Evolutionary conservation across 1,140 invertebrate species (phyloP).

Genomic region (Ruditapes philippinarum): DNA sequence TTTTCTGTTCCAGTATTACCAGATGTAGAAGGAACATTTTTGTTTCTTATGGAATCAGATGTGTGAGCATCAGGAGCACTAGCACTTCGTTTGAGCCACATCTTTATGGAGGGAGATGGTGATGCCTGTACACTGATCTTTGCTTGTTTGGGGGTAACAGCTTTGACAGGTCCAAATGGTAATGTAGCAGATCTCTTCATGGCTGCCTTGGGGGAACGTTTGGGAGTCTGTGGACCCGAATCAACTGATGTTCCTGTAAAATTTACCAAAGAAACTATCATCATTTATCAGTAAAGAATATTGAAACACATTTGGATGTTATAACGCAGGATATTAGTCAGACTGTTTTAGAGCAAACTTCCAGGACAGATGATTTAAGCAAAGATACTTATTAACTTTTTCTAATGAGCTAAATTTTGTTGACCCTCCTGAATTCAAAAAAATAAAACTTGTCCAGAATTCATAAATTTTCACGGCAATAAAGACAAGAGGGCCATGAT

Average conservation of each 20-base stretch:
- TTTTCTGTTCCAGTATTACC: neutral
- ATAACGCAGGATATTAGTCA: no score
- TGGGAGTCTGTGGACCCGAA: neutral
- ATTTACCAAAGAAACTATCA: no score
- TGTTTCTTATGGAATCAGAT: neutral
- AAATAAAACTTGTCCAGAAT: no score
- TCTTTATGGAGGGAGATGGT: conserved; percentile 57
- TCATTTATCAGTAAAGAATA: no score
- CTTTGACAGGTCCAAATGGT: conserved; percentile 45
- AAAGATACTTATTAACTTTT: no score
- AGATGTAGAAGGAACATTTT: neutral
- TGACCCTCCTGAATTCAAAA: no score
- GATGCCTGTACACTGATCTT: neutral
- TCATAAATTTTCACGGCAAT: no score
- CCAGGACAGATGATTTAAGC: no score
- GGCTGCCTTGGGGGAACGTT: neutral
- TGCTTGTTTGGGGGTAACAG: conserved; percentile 44
- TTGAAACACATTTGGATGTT: no score
- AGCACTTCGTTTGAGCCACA: conserved; percentile 60
- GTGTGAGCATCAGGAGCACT: neutral
- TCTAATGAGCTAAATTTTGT: no score
- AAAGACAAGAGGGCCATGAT: no score
- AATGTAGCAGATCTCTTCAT: conserved; percentile 42
- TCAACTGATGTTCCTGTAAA: conserved; percentile 39
- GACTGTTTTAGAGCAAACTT: no score